Percentiles rank a stretch among this genome's conserved stretches.
phyloP scores from a whole-genome alignment of 2,113 vertebrate species.

The Gambusia holbrooki region DNA sequence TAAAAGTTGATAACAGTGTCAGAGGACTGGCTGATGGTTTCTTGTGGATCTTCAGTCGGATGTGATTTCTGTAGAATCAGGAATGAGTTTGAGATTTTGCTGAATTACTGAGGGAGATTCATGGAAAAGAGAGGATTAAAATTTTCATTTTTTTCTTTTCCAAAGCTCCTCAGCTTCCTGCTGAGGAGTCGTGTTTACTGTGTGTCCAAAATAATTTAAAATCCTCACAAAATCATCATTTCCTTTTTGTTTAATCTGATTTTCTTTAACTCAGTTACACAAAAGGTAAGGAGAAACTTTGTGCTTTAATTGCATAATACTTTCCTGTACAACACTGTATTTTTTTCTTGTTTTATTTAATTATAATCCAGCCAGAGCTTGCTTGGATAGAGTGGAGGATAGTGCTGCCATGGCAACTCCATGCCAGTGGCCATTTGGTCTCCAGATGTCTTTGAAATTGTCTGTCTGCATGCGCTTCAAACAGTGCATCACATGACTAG shows the following conservation, averaged over 20 bases:
- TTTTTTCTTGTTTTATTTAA: constrained; percentile 26
- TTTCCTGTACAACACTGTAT: constrained; percentile 3
- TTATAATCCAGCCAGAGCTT: constrained; percentile 33
- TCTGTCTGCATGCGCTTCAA: constrained; percentile 70
- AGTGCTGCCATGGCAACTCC: constrained; percentile 71
- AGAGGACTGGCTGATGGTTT: too few relatives aligned
- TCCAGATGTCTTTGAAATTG: constrained; percentile 75
- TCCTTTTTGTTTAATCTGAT: background rate
- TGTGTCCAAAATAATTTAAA: background rate
- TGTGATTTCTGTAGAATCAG: background rate
- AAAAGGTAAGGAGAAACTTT: background rate
- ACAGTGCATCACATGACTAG: constrained; percentile 61
- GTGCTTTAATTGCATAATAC: constrained; percentile 15
- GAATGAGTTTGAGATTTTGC: background rate
- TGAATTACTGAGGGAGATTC: background rate
- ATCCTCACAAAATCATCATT: background rate
- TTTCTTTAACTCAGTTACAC: background rate
- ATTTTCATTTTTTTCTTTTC: background rate
- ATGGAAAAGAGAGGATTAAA: background rate
- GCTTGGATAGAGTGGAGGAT: constrained; percentile 32
- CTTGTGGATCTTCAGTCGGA: background rate
- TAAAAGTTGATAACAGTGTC: background rate
- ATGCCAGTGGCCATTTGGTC: constrained; percentile 56
- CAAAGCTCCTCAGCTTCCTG: background rate
- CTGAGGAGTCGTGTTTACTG: background rate